These are phyloP conservation scores for Heteractis magnifica DNA, from an alignment of 92 coral and sea anemone species.

Conservation along the genomic window DNA sequence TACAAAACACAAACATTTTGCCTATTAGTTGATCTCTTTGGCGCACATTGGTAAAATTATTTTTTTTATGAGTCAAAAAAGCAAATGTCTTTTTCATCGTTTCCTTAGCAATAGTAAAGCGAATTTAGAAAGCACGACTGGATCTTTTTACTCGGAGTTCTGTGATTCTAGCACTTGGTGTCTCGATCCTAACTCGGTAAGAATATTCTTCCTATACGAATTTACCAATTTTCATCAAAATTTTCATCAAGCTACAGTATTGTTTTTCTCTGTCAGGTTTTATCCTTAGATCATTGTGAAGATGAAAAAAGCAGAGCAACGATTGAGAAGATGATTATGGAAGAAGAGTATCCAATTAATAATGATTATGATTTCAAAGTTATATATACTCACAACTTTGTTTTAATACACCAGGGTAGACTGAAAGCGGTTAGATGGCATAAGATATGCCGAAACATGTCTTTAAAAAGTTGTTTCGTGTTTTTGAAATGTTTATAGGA, in stretches of 20 bases:
- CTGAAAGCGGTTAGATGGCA: no score
- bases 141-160: conserved; percentile 67
- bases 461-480: no score
- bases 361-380: no score
- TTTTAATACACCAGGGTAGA: no score
- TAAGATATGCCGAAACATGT: no score
- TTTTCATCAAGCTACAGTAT: not conserved
- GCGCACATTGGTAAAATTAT: not conserved
- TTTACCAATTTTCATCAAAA: not conserved
- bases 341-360: conserved; percentile 81
- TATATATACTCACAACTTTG: no score
- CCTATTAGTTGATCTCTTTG: not conserved
- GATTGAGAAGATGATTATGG: conserved; percentile 82
- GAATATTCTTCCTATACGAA: not conserved
- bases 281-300: conserved; percentile 77
- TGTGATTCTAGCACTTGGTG: conserved; percentile 80
- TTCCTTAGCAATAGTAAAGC: conserved; percentile 14
- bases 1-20: not conserved
- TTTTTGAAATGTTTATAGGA: no score
- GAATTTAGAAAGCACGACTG: conserved; percentile 37
- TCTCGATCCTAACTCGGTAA: conserved; percentile 72
- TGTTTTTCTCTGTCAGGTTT: conserved; percentile 53
- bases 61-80: not conserved
- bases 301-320: conserved; percentile 82
- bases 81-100: not conserved